A percentile compares a stretch with the other conserved stretches of the same genome.
Evolutionary conservation across 2,113 vertebrate species (phyloP).

Genomic region (Lynx canadensis): DNA sequence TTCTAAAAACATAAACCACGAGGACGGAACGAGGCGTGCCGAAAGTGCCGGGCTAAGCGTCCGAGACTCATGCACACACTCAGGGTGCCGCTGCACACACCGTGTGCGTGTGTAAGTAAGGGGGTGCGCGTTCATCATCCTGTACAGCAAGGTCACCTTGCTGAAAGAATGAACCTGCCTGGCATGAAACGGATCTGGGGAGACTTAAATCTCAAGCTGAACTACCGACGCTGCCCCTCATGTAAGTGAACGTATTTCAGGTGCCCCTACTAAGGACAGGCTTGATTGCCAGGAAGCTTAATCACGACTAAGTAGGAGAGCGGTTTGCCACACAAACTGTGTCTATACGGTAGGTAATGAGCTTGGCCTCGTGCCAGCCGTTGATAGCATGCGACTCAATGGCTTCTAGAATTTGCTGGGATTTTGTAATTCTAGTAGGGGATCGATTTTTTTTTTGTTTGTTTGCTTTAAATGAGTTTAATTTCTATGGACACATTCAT

Average conservation of each 20-base stretch:
- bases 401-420: neutral
- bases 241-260: neutral
- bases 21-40: neutral
- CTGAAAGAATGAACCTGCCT: neutral
- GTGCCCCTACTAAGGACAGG: neutral
- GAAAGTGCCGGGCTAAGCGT: neutral
- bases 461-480: neutral
- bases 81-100: too few relatives aligned
- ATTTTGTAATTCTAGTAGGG: neutral
- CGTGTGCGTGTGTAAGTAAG: neutral
- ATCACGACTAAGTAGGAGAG: too few relatives aligned
- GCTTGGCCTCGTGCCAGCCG: fast-evolving
- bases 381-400: neutral
- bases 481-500: neutral
- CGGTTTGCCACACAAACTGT: neutral
- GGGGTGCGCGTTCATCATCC: neutral
- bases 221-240: neutral
- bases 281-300: neutral
- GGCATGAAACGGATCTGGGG: neutral
- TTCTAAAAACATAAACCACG: neutral
- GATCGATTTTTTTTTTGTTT: neutral
- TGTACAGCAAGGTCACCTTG: neutral
- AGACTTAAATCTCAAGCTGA: neutral
- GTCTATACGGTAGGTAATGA: neutral
- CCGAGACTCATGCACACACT: neutral